Evolutionary conservation across 2,113 vertebrate genomes (phyloP), one percentile per base, ranked within the genome.

Genomic region (Panurus biarmicus): DNA sequence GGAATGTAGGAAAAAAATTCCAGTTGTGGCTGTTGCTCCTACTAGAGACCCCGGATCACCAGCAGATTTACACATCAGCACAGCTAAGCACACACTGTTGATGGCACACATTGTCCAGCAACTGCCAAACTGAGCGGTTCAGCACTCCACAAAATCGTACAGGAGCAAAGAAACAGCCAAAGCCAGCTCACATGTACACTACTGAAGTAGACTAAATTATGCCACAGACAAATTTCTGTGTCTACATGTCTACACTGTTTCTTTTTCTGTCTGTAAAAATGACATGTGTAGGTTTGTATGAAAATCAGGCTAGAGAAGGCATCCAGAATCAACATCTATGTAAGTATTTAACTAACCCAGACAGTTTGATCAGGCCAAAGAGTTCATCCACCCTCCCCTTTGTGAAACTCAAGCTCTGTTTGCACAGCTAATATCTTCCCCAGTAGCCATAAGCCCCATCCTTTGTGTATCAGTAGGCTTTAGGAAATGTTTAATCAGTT

Each of bases 381-480:
- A 85, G 84, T 24, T 87, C 28, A 82, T 76, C 58, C 20, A 5
- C 51, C 58, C 47, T 87, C 36, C 50, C 11, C 35, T 93, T 91
- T 85, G 75, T 88, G 82, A 73, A 87, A 73, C 45, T 80, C 78
- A 79, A 11, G 67, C 90, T 87, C 56, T 89, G 78, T 91, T 95
- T 94, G 82, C 81, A 70, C 18, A 78, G 87, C 44, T 85, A 89
- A 83, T 85, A 75, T 72, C 70, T 36, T 82, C 60, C 36, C 28
- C 28, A 87, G 71, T 23, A 91, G 64, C 54, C 77, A 51, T 61
- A 91, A 95, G 58, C 85, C 38, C 21, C 31, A 83, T 79, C 71
- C 42, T 73, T 89, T 91, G 67, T 90, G 71, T 8, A 26, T 54
- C 62, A 93, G 42, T n/a, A 88, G 50, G 35, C 58, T 83, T 93